Conservation (phyloP, 2,797 vertebrate genomes). For the Sus cebifrons region DNA sequence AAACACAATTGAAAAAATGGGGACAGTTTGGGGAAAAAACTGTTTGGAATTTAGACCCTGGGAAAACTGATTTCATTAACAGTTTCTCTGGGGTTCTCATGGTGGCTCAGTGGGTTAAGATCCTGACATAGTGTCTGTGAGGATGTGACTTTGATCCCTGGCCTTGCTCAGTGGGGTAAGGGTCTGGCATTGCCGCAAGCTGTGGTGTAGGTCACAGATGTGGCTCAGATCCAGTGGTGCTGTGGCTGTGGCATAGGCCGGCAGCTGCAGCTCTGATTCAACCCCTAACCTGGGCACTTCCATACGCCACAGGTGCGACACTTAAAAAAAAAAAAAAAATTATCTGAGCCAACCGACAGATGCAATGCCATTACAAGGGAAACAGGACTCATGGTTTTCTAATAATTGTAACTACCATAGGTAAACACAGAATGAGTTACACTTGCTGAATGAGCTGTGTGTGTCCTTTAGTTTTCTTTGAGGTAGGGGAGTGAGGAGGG, state of each 20-base stretch:
- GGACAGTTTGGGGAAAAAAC: conserved; percentile 19
- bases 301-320: too few relatives aligned
- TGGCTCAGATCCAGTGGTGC: too few relatives aligned
- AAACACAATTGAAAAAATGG: conserved; percentile 67
- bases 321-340: neutral
- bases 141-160: too few relatives aligned
- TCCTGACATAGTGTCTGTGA: too few relatives aligned
- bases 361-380: neutral
- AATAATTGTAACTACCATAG: neutral
- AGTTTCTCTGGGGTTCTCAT: neutral
- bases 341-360: conserved; percentile 42
- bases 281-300: too few relatives aligned
- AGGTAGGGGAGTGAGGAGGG: neutral
- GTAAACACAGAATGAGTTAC: accelerated
- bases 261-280: too few relatives aligned
- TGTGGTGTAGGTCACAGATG: too few relatives aligned
- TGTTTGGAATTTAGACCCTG: neutral
- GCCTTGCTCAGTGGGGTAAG: too few relatives aligned
- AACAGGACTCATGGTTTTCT: conserved; percentile 20
- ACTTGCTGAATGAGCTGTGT: neutral
- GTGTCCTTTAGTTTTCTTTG: neutral
- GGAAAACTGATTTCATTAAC: conserved; percentile 59
- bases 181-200: too few relatives aligned
- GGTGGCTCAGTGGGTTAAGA: too few relatives aligned
- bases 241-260: too few relatives aligned